Evolutionary conservation across 2,113 vertebrate genomes (phyloP), one percentile per base, ranked within the genome.

Genomic region (Carassius auratus): DNA sequence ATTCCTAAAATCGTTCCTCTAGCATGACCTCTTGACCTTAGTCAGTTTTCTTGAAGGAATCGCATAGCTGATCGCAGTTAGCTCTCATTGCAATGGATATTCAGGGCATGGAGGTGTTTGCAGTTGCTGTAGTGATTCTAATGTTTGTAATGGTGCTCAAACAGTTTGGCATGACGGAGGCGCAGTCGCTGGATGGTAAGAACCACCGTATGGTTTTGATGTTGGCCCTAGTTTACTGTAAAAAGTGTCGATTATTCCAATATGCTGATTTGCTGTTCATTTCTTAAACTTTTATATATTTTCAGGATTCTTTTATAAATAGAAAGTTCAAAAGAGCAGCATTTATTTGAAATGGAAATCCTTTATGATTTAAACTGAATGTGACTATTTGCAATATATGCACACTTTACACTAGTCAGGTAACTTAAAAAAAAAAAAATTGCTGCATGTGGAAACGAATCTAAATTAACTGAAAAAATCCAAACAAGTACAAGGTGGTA

Each of bases 71-170:
- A 17, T 69, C 66, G 30, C 14, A 78, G 17, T 76, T 86, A 86
- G 81, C 71, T 88, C 80, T 81, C 36, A 52, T 86, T 73, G 90
- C 87, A 62, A 96, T 97, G 96, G 95, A 89, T 66, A 89, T 96
- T 90, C 96, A 97, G 81, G 97, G 97, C 86, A 98, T 99, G 97
- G 97, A 98, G 90, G 85, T 98, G 45, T 96, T 97, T 26, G 97
- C 97, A 19, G 93, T 97, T 86, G 93, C 91, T 0, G 97, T 97
- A 85, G 95, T 99, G 81, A 92, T 96, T 23, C 90, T 96, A 86
- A 93, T 98, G 57, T 98, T 97, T 94, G 90, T 96, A 91, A 94
- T 97, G 1, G 96, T 98, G 74, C 96, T 98, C 89, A 98, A 97
- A 92, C 97, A 99, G 94, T 97, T 98, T 85, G 96, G 97, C 85